Evolutionary conservation across 2,888 invertebrate species (phyloP).

Genomic region (Ochropleura leucogaster): DNA sequence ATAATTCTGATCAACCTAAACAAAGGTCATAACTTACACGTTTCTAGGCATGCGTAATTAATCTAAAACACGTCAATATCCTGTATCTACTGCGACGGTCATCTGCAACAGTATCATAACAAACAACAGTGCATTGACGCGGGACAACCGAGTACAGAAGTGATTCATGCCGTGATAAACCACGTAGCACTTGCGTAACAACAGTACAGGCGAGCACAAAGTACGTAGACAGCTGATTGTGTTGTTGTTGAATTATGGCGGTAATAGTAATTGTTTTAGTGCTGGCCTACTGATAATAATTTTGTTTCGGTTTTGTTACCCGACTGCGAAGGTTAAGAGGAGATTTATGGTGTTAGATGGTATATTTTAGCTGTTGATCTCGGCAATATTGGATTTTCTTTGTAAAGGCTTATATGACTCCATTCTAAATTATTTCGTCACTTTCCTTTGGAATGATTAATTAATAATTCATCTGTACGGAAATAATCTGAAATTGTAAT

Average conservation of each 20-base stretch:
- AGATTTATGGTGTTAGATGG: not conserved
- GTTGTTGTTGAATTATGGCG: conserved; percentile 42
- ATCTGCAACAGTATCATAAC: conserved; percentile 43
- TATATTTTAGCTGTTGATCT: not conserved
- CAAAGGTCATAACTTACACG: not conserved
- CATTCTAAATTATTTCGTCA: not conserved
- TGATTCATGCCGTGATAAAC: conserved; percentile 62
- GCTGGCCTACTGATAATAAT: conserved; percentile 8
- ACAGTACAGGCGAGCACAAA: conserved; percentile 43
- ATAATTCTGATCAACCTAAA: not conserved
- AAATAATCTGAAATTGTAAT: not conserved
- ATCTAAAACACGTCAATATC: conserved; percentile 30
- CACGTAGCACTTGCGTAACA: conserved; percentile 61
- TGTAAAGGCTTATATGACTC: not conserved
- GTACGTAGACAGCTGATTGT: conserved; percentile 49
- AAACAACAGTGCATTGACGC: conserved; percentile 54
- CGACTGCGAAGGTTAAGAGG: not conserved
- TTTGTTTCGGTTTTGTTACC: conserved; percentile 4
- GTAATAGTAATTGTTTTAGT: conserved; percentile 21
- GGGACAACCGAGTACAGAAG: conserved; percentile 48
- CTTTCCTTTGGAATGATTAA: not conserved
- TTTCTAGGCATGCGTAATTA: not conserved
- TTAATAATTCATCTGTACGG: not conserved
- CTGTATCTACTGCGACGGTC: conserved; percentile 16
- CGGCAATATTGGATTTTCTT: not conserved